phyloP scores from a whole-genome alignment of 2,113 vertebrate genomes.

The Solenodon paradoxus region DNA sequence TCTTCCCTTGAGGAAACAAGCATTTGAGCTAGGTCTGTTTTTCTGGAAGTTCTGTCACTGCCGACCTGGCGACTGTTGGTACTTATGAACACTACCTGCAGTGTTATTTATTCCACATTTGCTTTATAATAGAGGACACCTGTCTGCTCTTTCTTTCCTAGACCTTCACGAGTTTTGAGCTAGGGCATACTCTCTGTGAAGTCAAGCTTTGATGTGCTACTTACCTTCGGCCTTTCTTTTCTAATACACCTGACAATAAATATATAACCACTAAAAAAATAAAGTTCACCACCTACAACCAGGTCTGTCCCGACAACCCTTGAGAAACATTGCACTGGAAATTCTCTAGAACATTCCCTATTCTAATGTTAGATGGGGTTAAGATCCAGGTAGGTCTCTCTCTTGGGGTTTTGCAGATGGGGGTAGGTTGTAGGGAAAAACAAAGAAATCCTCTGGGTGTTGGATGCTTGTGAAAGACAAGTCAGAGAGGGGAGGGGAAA shows the following conservation, averaged over 20 bases:
- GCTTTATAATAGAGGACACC: background rate
- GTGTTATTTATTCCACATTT: background rate
- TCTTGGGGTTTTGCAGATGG: background rate
- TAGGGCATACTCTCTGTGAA: background rate
- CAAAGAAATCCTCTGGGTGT: slow-evolving; percentile 25
- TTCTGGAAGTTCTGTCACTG: background rate
- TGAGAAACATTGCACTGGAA: background rate
- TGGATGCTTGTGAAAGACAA: background rate
- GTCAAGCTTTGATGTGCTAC: background rate
- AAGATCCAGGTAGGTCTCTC: background rate
- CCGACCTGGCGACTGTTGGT: background rate
- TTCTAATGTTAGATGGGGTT: background rate
- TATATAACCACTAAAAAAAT: background rate
- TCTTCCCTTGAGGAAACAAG: background rate
- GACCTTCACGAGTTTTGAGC: background rate
- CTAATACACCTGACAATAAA: background rate
- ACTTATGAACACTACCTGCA: background rate
- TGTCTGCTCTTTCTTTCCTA: background rate
- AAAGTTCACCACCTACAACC: background rate
- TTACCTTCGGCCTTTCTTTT: background rate
- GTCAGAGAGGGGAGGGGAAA: background rate
- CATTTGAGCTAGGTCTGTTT: background rate
- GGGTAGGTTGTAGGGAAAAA: background rate
- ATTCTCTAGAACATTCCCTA: background rate
- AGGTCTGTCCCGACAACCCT: background rate